Base-by-base conservation (phyloP, 2,888 invertebrate genomes). In the Melitaea athalia region DNA sequence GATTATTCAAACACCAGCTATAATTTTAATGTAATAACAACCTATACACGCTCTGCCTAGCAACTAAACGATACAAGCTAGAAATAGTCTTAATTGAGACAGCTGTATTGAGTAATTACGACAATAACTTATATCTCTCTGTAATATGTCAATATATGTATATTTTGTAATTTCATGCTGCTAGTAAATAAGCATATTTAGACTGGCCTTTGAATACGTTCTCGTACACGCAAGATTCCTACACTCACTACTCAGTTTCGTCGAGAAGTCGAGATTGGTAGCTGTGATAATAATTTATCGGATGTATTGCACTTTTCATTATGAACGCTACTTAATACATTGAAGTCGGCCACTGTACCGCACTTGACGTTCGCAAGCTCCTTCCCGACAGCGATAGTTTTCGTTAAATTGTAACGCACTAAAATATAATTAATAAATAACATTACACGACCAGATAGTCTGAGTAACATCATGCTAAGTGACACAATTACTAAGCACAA, bases 401-500 rank as follows among this genome's bases (percentile, higher is more conserved):
- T 49, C 59, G 53, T 60, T 53, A 55, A 50, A 45, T 49, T 17
- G 31, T 53, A 68, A 64, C 63, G 59, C 38, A 68, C 68, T 70
- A 72, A 68, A 72, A 72, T 69, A 69, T 70, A 63, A 68, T 72
- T 72, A 72, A 77, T 77, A 75, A 75, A 77, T 76, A 76, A 76
- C 80, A 79, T 80, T 80, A 78, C 76, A 85, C 80, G 81, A 85
- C 83, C 85, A 84, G 82, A 83, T 81, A 73, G 80, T 82, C 84
- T 79, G 87, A 86, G 87, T 88, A 87, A 88, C 86, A 87, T 85
- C 87, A 86, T 85, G 88, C 91, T 89, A 89, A 88, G 80, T 83
- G 84, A 83, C 82, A 85, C 87, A 84, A 86, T 87, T 85, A 87
- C 92, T 91, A 92, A 91, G 91, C 92, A 92, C 92, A 91, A 89